Percentiles rank a stretch among this genome's conserved stretches.
These are phyloP conservation scores for Chamaea fasciata DNA, from an alignment of 2,113 vertebrate species.

Conservation along the genomic window DNA sequence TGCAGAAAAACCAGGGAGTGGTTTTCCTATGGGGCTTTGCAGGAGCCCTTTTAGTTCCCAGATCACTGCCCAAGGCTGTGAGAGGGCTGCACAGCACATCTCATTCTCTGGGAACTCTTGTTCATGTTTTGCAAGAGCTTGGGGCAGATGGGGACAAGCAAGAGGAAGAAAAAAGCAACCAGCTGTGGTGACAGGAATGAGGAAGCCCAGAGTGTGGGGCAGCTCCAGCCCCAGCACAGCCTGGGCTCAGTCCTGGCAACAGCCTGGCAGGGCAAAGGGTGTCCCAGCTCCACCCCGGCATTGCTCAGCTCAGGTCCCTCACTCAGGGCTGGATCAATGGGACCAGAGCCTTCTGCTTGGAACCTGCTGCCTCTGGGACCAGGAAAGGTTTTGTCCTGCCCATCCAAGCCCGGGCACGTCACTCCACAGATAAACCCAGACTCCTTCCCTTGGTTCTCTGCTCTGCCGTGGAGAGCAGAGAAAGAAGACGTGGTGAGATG, in stretches of 20 bases:
- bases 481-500: fast-evolving
- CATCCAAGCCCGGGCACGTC: fast-evolving
- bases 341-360: not conserved
- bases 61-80: not conserved
- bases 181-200: not conserved
- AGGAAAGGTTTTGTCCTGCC: not conserved
- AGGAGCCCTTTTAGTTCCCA: not conserved
- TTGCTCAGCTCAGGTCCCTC: fast-evolving
- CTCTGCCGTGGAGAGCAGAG: fast-evolving
- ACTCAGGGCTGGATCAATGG: not conserved
- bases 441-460: not conserved
- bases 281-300: not conserved
- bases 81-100: not conserved
- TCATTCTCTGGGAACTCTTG: not conserved
- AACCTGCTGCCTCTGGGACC: not conserved
- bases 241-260: not conserved
- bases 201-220: not conserved
- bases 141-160: not conserved
- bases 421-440: not conserved
- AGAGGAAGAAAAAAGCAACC: not conserved
- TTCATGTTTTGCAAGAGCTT: not conserved
- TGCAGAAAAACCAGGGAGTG: not conserved
- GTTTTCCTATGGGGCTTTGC: not conserved
- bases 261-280: not conserved
- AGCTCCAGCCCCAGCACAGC: not conserved